Conservation (phyloP, 2,113 vertebrate genomes). For the Loxodonta africana region DNA sequence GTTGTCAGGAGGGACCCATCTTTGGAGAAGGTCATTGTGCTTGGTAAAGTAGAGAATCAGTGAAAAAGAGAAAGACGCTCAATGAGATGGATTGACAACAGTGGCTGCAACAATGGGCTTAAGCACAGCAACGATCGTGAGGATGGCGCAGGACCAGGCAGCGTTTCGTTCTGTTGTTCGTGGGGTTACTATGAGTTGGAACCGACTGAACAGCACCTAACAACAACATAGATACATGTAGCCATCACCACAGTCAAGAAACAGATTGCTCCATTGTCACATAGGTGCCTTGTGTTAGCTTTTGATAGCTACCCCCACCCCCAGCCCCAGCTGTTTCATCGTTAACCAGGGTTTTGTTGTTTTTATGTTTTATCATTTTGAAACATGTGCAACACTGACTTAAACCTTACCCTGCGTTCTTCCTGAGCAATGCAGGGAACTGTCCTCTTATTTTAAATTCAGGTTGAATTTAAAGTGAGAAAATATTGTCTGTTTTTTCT, state of each 20-base stretch:
- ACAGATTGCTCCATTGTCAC: neutral
- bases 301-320: neutral
- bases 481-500: constrained; percentile 1
- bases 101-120: too few species aligned
- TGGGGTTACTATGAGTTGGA: too few species aligned
- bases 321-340: neutral
- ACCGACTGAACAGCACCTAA: too few species aligned
- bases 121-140: too few species aligned
- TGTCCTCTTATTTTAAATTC: constrained; percentile 54
- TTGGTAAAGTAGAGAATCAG: too few species aligned
- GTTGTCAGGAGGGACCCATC: too few species aligned
- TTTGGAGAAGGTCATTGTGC: too few species aligned
- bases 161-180: too few species aligned
- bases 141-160: too few species aligned
- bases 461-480: constrained; percentile 4
- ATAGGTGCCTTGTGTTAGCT: neutral
- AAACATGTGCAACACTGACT: neutral
- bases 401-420: neutral
- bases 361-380: neutral
- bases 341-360: neutral
- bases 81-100: too few species aligned
- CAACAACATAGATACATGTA: neutral
- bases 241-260: neutral
- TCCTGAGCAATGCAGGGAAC: neutral
- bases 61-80: too few species aligned